These are phyloP conservation scores for Psettodes erumei DNA, from an alignment of 2,113 vertebrate genomes.

Conservation along the genomic window DNA sequence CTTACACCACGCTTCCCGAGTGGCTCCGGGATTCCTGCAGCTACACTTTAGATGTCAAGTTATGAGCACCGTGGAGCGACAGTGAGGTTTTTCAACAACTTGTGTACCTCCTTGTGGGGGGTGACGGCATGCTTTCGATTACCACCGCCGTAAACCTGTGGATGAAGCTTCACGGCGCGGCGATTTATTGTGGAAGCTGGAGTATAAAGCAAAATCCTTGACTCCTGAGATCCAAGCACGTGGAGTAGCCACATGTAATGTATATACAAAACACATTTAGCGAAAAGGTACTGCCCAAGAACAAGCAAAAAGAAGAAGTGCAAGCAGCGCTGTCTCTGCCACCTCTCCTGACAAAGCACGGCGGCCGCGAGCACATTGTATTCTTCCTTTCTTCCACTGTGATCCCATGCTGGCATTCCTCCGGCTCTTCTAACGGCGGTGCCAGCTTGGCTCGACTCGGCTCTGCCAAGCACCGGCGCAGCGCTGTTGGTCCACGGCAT, in stretches of 20 bases:
- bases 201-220: not conserved
- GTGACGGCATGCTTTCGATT: slow-evolving; percentile 25
- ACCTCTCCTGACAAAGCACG: slow-evolving; percentile 22
- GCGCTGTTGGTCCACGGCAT: slow-evolving; percentile 68
- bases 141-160: slow-evolving; percentile 16
- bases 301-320: not conserved
- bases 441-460: slow-evolving; percentile 75
- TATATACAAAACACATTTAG: not conserved
- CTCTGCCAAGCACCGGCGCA: slow-evolving; percentile 61
- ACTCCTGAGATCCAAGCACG: not conserved
- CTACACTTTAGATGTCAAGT: slow-evolving; percentile 44
- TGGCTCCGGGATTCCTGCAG: slow-evolving; percentile 46
- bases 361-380: slow-evolving; percentile 11
- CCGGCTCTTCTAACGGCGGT: slow-evolving; percentile 62
- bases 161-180: not conserved
- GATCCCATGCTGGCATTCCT: slow-evolving; percentile 46
- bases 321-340: not conserved
- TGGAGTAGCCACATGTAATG: not conserved
- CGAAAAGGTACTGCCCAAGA: not conserved
- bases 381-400: slow-evolving; percentile 46
- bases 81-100: slow-evolving; percentile 42
- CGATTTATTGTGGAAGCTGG: not conserved
- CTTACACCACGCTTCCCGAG: slow-evolving; percentile 51
- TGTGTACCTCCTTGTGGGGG: slow-evolving; percentile 21
- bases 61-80: slow-evolving; percentile 26